Evolutionary conservation across 2,797 vertebrate genomes (phyloP).

Genomic region (Fringilla coelebs): DNA sequence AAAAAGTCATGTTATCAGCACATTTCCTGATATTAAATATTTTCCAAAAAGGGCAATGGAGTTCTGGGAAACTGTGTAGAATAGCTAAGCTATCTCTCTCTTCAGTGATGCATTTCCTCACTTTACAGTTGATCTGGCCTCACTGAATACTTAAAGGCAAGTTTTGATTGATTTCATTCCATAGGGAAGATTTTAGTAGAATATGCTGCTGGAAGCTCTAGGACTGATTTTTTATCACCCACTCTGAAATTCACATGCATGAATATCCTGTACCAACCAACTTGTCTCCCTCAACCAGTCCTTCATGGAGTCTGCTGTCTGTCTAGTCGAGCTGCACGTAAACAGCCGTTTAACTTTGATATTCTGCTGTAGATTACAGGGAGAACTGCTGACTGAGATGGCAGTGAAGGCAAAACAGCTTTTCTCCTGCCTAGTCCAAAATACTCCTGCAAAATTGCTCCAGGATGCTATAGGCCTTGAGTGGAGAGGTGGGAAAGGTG

Average conservation of each 20-base stretch:
- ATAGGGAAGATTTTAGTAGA: background rate
- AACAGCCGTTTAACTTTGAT: background rate
- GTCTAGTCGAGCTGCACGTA: rapidly evolving
- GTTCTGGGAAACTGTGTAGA: background rate
- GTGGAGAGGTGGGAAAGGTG: background rate
- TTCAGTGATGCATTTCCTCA: background rate
- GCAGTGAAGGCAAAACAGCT: background rate
- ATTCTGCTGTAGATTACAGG: background rate
- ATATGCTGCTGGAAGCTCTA: background rate
- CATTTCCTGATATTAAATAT: background rate
- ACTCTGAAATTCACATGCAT: background rate
- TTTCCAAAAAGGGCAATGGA: background rate
- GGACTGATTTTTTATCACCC: background rate
- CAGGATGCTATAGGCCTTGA: background rate
- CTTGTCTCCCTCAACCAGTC: background rate
- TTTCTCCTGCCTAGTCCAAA: background rate
- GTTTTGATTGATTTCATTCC: background rate
- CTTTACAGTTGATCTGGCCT: background rate
- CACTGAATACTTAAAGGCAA: background rate
- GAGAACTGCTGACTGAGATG: background rate
- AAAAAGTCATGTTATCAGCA: background rate
- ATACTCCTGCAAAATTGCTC: background rate
- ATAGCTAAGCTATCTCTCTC: background rate
- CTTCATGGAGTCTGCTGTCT: background rate
- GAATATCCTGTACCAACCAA: background rate